Conservation (phyloP, 2,113 vertebrate genomes). For the Aphyosemion australe region DNA sequence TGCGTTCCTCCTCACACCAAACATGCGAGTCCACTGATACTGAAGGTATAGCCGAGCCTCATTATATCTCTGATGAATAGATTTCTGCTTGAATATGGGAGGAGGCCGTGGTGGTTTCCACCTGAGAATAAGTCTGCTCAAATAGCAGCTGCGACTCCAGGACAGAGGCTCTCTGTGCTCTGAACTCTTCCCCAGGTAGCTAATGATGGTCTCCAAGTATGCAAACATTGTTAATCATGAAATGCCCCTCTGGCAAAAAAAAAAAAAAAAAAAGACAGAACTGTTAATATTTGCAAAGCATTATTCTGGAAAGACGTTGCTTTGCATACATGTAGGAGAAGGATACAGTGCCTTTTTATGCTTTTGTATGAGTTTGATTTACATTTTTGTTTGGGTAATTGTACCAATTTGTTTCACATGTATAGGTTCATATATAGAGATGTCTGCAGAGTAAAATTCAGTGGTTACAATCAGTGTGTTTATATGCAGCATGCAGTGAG, state of each 20-base stretch:
- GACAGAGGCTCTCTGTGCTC: conserved; percentile 35
- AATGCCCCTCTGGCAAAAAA: conserved; percentile 48
- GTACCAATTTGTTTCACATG: background rate
- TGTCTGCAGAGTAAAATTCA: background rate
- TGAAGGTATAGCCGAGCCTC: conserved; percentile 38
- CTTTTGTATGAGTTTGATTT: background rate
- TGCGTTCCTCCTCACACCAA: too few relatives aligned
- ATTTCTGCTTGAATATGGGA: conserved; percentile 50
- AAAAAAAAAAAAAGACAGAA: conserved; percentile 20
- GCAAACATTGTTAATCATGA: conserved; percentile 65
- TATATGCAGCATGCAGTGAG: too few relatives aligned
- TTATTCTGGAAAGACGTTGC: conserved; percentile 35
- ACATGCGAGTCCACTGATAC: background rate
- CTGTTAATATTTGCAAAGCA: conserved; percentile 65
- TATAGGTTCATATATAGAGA: background rate
- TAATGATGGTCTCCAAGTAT: conserved; percentile 54
- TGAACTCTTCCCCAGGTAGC: conserved; percentile 57
- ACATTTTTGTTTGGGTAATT: background rate
- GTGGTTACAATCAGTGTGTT: too few relatives aligned
- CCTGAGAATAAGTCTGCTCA: conserved; percentile 54
- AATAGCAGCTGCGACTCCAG: conserved; percentile 58
- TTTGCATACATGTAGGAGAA: background rate
- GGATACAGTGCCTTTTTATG: conserved; percentile 3
- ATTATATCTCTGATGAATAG: conserved; percentile 74
- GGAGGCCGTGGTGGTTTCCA: background rate